Percentiles rank a stretch among this genome's conserved stretches.
Evolutionary conservation across 2,888 invertebrate genomes (phyloP).

Genomic region (Lapara coniferarum): DNA sequence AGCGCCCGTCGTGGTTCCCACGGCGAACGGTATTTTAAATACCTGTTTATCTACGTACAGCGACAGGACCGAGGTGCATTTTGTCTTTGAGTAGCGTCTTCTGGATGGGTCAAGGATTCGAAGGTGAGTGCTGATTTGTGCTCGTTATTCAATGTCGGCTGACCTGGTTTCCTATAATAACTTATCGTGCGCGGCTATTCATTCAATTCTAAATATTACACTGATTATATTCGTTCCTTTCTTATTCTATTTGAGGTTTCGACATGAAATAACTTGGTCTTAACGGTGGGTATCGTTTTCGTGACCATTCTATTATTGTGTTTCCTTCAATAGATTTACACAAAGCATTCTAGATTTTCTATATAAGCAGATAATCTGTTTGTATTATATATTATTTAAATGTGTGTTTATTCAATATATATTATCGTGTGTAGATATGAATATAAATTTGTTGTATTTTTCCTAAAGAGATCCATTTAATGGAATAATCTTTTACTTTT

Average conservation of each 20-base stretch:
- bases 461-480: no score
- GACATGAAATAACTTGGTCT: not conserved
- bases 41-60: slow-evolving; percentile 78
- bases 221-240: slow-evolving; percentile 19
- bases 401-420: no score
- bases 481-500: no score
- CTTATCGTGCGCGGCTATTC: slow-evolving; percentile 44
- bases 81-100: slow-evolving; percentile 77
- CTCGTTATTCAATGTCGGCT: slow-evolving; percentile 58
- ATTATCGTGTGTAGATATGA: no score
- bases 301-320: not conserved
- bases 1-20: slow-evolving; percentile 80
- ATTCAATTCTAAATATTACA: slow-evolving; percentile 21
- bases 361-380: no score
- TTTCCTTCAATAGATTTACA: not conserved
- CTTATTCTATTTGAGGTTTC: slow-evolving; percentile 14
- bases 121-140: slow-evolving; percentile 77
- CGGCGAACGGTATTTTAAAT: slow-evolving; percentile 81
- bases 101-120: slow-evolving; percentile 83
- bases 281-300: not conserved
- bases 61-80: slow-evolving; percentile 78
- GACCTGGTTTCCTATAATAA: slow-evolving; percentile 76
- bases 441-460: no score
- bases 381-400: no score
- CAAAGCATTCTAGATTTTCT: not conserved